Evolutionary conservation across 2,113 vertebrate species (phyloP), one percentile per base, ranked within the genome.

Genomic region (Catagonus wagneri): DNA sequence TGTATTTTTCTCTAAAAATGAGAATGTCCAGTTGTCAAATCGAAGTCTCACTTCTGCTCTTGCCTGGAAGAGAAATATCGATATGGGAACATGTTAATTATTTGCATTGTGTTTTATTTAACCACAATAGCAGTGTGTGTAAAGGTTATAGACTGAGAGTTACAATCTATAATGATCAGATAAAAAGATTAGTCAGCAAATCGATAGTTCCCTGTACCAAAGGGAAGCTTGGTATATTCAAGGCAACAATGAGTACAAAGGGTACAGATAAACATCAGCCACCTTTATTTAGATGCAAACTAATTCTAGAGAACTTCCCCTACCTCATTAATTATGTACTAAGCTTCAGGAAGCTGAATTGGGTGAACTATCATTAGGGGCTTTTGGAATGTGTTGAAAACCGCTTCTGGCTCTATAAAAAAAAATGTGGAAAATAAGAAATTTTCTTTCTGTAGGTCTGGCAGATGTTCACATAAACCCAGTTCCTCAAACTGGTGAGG

Each of bases 121-220:
- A 95, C 97, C 95, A 94, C 97, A 98, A 96, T 98, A 97, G 96
- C 88, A 79, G 92, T 92, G 76, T 95, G 95, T 96, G 85, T 98
- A 98, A 98, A 98, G 98, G 98, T 98, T 98, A 98, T 98, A 98
- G 98, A 98, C 95, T 93, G 79, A 97, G 98, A 98, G 97, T 96
- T 98, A 96, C 96, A 98, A 96, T 98, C 98, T 98, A 97, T 98
- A 98, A 96, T 98, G 98, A 98, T 98, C 98, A 98, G 98, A 98
- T 98, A 98, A 98, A 98, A 97, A 98, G 98, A 98, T 98, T 98
- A 98, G 98, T 98, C 98, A 99, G 98, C 98, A 98, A 98, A 98
- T 98, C 97, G 27, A 96, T 98, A 98, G 71, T 96, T 97, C 95
- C 58, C 96, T 96, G 94, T 96, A 97, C 97, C 95, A 97, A 97